A percentile compares a stretch with the other conserved stretches of the same genome.
phyloP scores from a whole-genome alignment of 2,113 vertebrate genomes.

The Aleadryas rufinucha region DNA sequence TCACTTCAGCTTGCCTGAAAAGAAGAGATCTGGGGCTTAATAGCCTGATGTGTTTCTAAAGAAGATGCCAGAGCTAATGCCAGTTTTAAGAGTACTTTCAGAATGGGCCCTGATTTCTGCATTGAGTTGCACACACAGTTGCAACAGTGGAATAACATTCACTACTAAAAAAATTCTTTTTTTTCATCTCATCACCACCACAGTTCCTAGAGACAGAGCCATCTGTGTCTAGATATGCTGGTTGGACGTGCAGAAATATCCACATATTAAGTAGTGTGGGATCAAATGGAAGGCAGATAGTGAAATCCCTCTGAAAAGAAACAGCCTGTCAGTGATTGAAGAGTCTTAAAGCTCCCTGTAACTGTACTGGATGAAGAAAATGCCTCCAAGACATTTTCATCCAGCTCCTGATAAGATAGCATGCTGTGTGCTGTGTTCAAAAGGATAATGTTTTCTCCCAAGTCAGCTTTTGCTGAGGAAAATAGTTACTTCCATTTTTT shows the following conservation, averaged over 20 bases:
- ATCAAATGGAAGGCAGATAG: neutral
- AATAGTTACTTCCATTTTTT: neutral
- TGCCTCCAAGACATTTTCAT: neutral
- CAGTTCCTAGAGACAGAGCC: neutral
- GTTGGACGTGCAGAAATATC: neutral
- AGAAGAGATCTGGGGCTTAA: neutral
- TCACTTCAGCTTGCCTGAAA: neutral
- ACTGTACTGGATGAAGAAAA: neutral
- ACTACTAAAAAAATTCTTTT: no score
- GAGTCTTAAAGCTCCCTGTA: neutral
- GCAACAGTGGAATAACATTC: neutral
- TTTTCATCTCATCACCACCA: neutral
- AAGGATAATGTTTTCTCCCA: neutral
- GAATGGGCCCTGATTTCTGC: neutral
- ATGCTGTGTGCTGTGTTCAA: neutral
- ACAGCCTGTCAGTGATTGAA: neutral
- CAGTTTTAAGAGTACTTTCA: neutral
- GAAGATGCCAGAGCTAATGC: neutral
- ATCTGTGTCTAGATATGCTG: neutral
- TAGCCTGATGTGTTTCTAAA: neutral
- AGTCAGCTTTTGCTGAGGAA: slow-evolving; percentile 28
- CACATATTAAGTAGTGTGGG: neutral
- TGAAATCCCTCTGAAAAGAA: neutral
- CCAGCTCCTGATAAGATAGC: slow-evolving; percentile 9
- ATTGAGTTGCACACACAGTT: neutral